A percentile compares a stretch with the other conserved stretches of the same genome.
These are phyloP conservation scores for Potamilus streckersoni DNA, from an alignment of 1,140 invertebrate species.

Conservation along the genomic window DNA sequence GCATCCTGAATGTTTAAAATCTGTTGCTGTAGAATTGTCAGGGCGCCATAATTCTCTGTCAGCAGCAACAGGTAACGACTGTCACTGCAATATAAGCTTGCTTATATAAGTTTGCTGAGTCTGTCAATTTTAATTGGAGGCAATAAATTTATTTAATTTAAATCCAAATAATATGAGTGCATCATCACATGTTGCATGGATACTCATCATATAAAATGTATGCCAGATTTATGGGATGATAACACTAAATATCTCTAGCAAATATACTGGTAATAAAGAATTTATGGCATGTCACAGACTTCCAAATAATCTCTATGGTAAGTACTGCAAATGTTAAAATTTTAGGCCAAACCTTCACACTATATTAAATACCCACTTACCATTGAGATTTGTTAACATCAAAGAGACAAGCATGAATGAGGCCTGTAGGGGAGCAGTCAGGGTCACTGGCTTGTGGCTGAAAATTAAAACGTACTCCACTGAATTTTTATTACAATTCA, in stretches of 20 bases:
- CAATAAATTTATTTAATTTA: background rate
- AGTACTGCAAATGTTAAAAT: too few species aligned
- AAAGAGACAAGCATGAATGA: slow-evolving; percentile 43
- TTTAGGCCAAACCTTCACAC: too few species aligned
- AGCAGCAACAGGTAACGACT: slow-evolving; percentile 57
- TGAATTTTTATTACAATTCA: too few species aligned
- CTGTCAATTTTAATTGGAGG: background rate
- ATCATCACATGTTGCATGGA: too few species aligned
- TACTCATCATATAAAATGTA: too few species aligned
- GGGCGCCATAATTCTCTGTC: slow-evolving; percentile 54
- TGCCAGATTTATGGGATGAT: too few species aligned
- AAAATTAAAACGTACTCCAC: background rate
- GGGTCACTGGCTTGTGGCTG: slow-evolving; percentile 34
- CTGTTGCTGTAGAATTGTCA: slow-evolving; percentile 49
- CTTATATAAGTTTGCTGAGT: background rate
- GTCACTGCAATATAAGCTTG: slow-evolving; percentile 35
- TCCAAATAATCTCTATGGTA: too few species aligned
- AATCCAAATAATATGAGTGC: too few species aligned
- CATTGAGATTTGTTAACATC: slow-evolving; percentile 9
- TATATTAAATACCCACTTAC: background rate
- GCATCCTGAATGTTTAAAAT: slow-evolving; percentile 32
- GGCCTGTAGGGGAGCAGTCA: slow-evolving; percentile 29
- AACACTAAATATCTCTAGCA: too few species aligned
- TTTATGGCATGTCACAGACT: too few species aligned
- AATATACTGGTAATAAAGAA: too few species aligned